Base-by-base conservation (phyloP, 2,888 invertebrate genomes). In the Gryllus longicercus region DNA sequence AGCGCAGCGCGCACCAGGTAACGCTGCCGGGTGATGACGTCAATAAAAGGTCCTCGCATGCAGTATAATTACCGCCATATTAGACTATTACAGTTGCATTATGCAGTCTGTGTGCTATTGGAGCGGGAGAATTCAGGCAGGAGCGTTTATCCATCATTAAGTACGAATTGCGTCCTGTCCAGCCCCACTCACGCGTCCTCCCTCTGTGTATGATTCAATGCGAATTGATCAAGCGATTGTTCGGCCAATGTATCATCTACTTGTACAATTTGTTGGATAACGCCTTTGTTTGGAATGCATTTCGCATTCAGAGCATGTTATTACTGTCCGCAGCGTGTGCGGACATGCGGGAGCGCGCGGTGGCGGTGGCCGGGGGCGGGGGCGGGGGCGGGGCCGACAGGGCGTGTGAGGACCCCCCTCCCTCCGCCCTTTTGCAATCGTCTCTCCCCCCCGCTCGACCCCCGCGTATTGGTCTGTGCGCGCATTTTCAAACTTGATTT, bases 31-130 rank as follows among this genome's bases (percentile, higher is more conserved):
- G n/a, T 63, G 63, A 63, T 63, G 63, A 63, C 63, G 63, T 63
- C 63, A 63, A 63, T 63, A 63, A 63, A 63, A 63, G 63, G 63
- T 63, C 63, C 63, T 63, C 63, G 63, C 63, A 63, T 63, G 63
- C 63, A 63, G 63, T 63, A 63, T 63, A 63, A 63, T 63, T 63
- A 63, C 16, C n/a, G 63, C 63, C 63, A 63, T 63, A 63, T 63
- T 63, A 63, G 63, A 63, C 63, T 63, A 63, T 63, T 63, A 63
- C 63, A 63, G 63, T 63, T 63, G 63, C 63, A 63, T 63, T 63
- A 63, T 63, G 63, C 63, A 63, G 63, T 63, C 63, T 63, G 63
- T 63, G 63, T 63, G 63, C 63, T 63, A 63, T 63, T 63, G 63
- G 63, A 63, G 63, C 63, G 63, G 63, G 10, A 63, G 63, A 63